Evolutionary conservation across 2,113 vertebrate species (phyloP).

Genomic region (Pluvianellus socialis): DNA sequence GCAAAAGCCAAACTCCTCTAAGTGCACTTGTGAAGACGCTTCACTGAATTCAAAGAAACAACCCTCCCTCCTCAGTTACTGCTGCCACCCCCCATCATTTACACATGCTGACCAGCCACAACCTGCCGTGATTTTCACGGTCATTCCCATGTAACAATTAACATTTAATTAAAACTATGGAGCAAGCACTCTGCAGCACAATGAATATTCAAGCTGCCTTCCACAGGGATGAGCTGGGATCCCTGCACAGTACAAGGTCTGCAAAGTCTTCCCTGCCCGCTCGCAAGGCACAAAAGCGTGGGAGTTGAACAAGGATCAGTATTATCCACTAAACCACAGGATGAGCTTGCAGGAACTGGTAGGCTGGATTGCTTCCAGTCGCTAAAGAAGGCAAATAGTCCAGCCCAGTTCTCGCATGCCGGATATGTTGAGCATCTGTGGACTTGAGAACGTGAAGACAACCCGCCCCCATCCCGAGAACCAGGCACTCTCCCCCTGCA

Average conservation of each 20-base stretch:
- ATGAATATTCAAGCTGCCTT: neutral
- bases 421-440: neutral
- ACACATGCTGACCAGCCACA: neutral
- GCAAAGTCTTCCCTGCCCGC: neutral
- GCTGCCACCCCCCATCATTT: neutral
- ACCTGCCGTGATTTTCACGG: neutral
- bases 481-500: neutral
- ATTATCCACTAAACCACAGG: conserved; percentile 40
- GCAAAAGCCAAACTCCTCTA: neutral
- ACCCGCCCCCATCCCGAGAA: neutral
- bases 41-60: neutral
- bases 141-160: neutral
- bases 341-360: conserved; percentile 31
- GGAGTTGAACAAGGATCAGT: conserved; percentile 44
- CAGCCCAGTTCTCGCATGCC: neutral
- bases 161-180: neutral
- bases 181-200: neutral
- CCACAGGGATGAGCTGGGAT: neutral
- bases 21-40: neutral
- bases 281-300: neutral
- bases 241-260: neutral
- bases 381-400: neutral
- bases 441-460: neutral
- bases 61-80: neutral
- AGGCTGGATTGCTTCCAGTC: conserved; percentile 34